Base-by-base conservation (phyloP, 2,113 vertebrate genomes). In the Chaetura pelagica region DNA sequence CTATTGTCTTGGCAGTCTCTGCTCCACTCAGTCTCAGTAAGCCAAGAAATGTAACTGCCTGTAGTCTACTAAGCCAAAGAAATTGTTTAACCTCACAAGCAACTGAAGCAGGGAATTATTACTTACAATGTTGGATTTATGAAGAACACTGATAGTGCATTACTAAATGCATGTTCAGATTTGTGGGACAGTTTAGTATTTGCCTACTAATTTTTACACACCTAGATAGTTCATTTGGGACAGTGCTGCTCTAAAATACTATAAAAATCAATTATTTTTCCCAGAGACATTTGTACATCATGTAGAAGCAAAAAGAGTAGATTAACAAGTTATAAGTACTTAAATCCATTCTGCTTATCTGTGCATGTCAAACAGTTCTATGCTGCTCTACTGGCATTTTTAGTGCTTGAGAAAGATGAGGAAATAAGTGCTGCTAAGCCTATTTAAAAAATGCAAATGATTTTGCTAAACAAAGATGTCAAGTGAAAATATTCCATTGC, bases 301-400 rank as follows among this genome's bases (percentile, higher is more conserved):
- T 10, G 8, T 38, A 74, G 67, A 95, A 87, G 59, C 12, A 52
- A 71, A 52, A 87, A 54, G 49, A 76, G 18, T 2, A 87, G 51
- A 93, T 92, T 72, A 80, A 89, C 85, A 88, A 7, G 0, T 79
- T 82, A 0, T 24, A 94, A 93, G 68, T 34, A 63, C 46, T 71
- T 82, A 92, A 95, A 91, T 77, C 71, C 58, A 77, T 80, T 71
- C 27, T 94, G 42, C 48, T 94, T 91, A 85, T 96, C 93, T 93
- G 24, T 67, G 59, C 34, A 38, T 26, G 63, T 84, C 61, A 87
- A 87, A 84, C 40, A 68, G 34, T 52, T 94, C 80, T 69, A 7
- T 66, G 55, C 38, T 62, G 58, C 71, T 94, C 20, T 52, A 67
- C 20, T 51, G 59, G 38, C 61, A 78, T 86, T 95, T 86, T 74